phyloP scores from a whole-genome alignment of 2,888 invertebrate genomes.

The Strigamia transsilvanica region DNA sequence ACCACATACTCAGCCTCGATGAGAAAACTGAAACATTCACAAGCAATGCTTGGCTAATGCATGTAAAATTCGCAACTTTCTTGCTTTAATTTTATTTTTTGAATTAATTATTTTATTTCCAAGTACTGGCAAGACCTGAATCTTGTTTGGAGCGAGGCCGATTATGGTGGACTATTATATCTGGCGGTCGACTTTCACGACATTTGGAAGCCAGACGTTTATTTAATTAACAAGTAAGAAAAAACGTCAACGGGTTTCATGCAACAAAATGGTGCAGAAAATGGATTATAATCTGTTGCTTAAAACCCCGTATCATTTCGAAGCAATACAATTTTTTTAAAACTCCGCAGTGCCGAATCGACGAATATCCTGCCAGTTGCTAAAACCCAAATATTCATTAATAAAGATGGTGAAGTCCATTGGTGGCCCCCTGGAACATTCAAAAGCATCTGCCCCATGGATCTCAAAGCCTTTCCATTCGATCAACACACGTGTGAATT shows the following conservation, averaged over 20 bases:
- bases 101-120: not conserved
- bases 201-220: slow-evolving; percentile 41
- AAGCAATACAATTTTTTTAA: too few relatives aligned
- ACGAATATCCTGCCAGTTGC: not conserved
- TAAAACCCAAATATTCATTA: not conserved
- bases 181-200: not conserved
- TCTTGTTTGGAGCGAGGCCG: not conserved
- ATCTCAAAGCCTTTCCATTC: slow-evolving; percentile 76
- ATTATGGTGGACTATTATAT: not conserved
- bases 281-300: too few relatives aligned
- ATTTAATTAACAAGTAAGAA: not conserved
- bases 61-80: too few relatives aligned
- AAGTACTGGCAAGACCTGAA: not conserved
- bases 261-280: too few relatives aligned
- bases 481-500: slow-evolving; percentile 75
- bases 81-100: too few relatives aligned
- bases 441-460: slow-evolving; percentile 71
- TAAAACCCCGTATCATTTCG: too few relatives aligned
- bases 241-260: not conserved
- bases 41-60: not conserved
- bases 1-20: not conserved
- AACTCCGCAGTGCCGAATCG: not conserved
- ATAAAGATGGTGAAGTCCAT: slow-evolving; percentile 67
- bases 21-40: not conserved
- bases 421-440: slow-evolving; percentile 78